Percentiles rank a stretch among this genome's conserved stretches.
Conservation (phyloP, 1,140 invertebrate species). For the Mizuhopecten yessoensis region DNA sequence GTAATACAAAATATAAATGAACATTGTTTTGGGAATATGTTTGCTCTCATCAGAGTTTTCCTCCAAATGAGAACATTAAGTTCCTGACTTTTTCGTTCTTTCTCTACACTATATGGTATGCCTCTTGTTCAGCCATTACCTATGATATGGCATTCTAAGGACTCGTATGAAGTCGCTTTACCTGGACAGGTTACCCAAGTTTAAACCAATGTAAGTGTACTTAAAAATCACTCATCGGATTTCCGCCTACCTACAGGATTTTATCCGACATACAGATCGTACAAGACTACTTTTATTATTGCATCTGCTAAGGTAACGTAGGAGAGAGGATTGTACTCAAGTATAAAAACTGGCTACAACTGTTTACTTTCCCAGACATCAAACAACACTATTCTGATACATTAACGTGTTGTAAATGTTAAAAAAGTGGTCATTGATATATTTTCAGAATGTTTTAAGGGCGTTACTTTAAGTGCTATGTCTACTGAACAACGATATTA, state of each 20-base stretch:
- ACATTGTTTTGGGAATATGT: too few species aligned
- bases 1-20: too few species aligned
- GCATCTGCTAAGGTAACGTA: background rate
- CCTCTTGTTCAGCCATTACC: too few species aligned
- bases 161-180: too few species aligned
- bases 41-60: too few species aligned
- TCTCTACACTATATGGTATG: too few species aligned
- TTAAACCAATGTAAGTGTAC: too few species aligned
- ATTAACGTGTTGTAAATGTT: background rate
- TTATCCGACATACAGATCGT: background rate
- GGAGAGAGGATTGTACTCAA: background rate
- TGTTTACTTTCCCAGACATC: background rate
- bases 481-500: background rate
- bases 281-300: background rate
- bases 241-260: background rate
- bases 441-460: background rate
- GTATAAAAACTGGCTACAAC: background rate
- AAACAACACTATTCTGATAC: background rate
- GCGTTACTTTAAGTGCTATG: conserved; percentile 27
- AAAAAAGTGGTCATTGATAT: background rate
- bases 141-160: too few species aligned
- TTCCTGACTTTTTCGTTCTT: too few species aligned
- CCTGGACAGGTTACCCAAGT: too few species aligned
- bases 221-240: too few species aligned
- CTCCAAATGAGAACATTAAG: too few species aligned